A percentile compares a stretch with the other conserved stretches of the same genome.
phyloP scores from a whole-genome alignment of 1,140 invertebrate genomes.

The Hylaeus anthracinus region DNA sequence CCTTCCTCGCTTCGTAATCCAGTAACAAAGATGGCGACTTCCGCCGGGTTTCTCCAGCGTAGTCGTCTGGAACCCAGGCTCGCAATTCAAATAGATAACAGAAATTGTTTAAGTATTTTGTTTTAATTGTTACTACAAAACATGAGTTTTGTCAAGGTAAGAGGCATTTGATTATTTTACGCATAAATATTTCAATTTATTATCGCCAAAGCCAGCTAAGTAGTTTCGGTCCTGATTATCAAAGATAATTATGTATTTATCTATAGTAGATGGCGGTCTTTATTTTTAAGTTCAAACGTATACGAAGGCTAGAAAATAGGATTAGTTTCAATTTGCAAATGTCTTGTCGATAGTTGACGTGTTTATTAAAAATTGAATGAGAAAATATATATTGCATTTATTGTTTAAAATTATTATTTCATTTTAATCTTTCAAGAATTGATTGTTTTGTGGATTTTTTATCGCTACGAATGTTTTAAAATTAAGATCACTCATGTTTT shows the following conservation, averaged over 20 bases:
- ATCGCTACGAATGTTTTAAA: too few species aligned
- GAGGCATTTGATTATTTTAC: neutral
- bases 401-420: neutral
- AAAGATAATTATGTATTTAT: neutral
- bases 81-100: neutral
- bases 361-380: neutral
- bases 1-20: neutral
- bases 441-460: neutral
- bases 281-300: neutral
- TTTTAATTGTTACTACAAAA: neutral
- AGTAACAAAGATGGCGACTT: slow-evolving; percentile 48
- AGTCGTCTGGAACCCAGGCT: neutral
- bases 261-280: slow-evolving; percentile 26
- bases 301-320: neutral
- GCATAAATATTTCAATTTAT: slow-evolving; percentile 15
- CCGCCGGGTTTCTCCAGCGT: slow-evolving; percentile 34
- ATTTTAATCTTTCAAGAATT: neutral
- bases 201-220: neutral
- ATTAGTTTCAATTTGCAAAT: neutral
- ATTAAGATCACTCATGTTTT: too few species aligned
- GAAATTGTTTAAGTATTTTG: neutral
- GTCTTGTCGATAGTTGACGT: neutral
- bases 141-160: neutral
- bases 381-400: neutral
- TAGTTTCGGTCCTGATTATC: too few species aligned